Percentiles rank a stretch among this genome's conserved stretches.
Evolutionary conservation across 2,888 invertebrate genomes (phyloP).

Genomic region (Pollenia griseotomentosa): DNA sequence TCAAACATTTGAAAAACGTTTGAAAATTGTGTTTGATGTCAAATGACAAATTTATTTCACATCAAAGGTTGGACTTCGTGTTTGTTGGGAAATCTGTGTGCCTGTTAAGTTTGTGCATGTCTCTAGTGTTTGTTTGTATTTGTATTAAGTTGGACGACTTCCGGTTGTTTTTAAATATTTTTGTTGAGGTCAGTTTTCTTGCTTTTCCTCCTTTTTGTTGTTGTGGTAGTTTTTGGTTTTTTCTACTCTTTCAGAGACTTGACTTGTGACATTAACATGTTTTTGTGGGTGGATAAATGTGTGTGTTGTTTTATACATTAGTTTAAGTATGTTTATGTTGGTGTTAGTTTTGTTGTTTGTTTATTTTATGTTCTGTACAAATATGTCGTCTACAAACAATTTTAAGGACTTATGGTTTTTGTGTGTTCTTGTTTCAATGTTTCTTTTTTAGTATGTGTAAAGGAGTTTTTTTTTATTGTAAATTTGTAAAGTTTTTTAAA

Average conservation of each 20-base stretch:
- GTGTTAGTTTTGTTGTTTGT: conserved; percentile 43
- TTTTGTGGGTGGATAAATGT: conserved; percentile 54
- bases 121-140: conserved; percentile 24
- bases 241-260: conserved; percentile 53
- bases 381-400: conserved; percentile 39
- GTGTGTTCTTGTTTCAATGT: conserved; percentile 3
- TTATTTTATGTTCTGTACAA: background rate
- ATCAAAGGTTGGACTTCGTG: too few relatives aligned
- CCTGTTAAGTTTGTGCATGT: background rate
- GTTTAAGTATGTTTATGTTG: conserved; percentile 41
- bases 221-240: background rate
- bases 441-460: conserved; percentile 13
- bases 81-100: too few relatives aligned
- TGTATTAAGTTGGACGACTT: conserved; percentile 50
- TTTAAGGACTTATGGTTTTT: conserved; percentile 66
- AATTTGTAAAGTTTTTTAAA: conserved; percentile 13
- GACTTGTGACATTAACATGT: conserved; percentile 70
- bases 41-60: too few relatives aligned
- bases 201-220: conserved; percentile 12
- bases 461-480: background rate
- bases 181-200: conserved; percentile 68
- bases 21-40: too few relatives aligned
- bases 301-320: conserved; percentile 42
- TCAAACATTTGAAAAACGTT: too few relatives aligned
- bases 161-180: conserved; percentile 58